phyloP scores from a whole-genome alignment of 2,797 vertebrate genomes.

The Poeciliopsis presidionis region DNA sequence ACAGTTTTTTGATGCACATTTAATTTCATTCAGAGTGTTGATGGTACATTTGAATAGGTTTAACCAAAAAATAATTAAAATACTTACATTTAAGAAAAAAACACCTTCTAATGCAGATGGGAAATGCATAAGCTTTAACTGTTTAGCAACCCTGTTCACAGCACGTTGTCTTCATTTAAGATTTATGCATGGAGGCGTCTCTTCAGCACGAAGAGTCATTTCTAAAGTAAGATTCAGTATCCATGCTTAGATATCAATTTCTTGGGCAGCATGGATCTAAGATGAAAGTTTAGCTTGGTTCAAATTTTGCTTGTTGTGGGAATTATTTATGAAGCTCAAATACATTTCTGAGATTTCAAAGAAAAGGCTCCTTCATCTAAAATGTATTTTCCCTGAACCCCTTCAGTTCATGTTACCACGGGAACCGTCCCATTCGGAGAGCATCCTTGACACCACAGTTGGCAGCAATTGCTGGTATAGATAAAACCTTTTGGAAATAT shows the following conservation, averaged over 20 bases:
- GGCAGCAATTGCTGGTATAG: constrained; percentile 14
- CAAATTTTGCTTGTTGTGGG: constrained; percentile 4
- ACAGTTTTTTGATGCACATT: not conserved
- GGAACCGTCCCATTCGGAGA: constrained; percentile 27
- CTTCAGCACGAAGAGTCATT: not conserved
- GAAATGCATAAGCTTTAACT: not conserved
- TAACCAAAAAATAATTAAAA: not conserved
- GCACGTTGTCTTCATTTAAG: constrained; percentile 9
- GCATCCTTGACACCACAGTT: constrained; percentile 13
- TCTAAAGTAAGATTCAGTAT: constrained; percentile 5
- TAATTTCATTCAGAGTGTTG: not conserved
- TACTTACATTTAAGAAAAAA: not conserved
- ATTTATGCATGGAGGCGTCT: not conserved
- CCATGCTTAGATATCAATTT: not conserved
- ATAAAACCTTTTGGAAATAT: constrained; percentile 16
- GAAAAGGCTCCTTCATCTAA: constrained; percentile 8
- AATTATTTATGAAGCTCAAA: constrained; percentile 6
- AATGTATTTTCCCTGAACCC: constrained; percentile 1
- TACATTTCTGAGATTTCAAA: constrained; percentile 12
- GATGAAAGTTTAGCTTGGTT: not conserved
- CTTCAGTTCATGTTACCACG: constrained; percentile 33
- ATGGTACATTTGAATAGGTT: not conserved
- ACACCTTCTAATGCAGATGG: not conserved
- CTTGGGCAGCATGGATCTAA: not conserved
- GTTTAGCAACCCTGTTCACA: constrained; percentile 2